Evolutionary conservation across 2,888 invertebrate genomes (phyloP).

Genomic region (Lobophora halterata): DNA sequence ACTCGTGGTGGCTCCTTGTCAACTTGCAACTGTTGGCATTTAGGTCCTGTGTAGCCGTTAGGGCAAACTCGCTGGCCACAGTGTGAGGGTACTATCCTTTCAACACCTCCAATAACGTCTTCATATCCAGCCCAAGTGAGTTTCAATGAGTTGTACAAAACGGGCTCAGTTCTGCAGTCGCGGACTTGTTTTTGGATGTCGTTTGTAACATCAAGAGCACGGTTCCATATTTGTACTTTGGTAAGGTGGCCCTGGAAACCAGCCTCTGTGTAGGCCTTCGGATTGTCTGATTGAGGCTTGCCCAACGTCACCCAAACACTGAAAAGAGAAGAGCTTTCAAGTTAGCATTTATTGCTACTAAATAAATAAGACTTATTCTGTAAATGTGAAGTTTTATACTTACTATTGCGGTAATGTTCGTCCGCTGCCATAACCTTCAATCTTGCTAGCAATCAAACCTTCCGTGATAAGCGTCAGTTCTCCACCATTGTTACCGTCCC

Average conservation of each 20-base stretch:
- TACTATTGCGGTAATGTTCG: constrained; percentile 91
- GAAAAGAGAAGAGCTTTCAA: constrained; percentile 39
- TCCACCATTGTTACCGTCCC: constrained; percentile 93
- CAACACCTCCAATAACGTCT: constrained; percentile 92
- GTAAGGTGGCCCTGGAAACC: constrained; percentile 98
- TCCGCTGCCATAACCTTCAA: constrained; percentile 93
- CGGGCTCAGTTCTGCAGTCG: constrained; percentile 95
- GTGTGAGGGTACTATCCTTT: constrained; percentile 93
- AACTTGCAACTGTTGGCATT: constrained; percentile 91
- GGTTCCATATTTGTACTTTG: constrained; percentile 96
- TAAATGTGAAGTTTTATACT: constrained; percentile 47
- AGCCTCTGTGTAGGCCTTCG: constrained; percentile 91
- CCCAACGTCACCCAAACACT: constrained; percentile 96
- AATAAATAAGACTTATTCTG: too few relatives aligned
- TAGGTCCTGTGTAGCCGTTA: constrained; percentile 91
- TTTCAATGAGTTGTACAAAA: constrained; percentile 91
- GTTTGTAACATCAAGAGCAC: constrained; percentile 93
- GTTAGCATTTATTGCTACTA: background rate
- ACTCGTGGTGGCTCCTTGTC: constrained; percentile 93
- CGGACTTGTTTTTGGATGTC: constrained; percentile 97
- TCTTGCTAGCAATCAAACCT: constrained; percentile 95
- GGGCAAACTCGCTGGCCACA: constrained; percentile 95
- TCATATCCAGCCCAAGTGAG: constrained; percentile 97
- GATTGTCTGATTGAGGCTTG: constrained; percentile 90
- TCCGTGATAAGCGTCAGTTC: constrained; percentile 96